phyloP scores from a whole-genome alignment of 37 sponge, comb jelly and placozoan species.

The Haliclona indistincta region DNA sequence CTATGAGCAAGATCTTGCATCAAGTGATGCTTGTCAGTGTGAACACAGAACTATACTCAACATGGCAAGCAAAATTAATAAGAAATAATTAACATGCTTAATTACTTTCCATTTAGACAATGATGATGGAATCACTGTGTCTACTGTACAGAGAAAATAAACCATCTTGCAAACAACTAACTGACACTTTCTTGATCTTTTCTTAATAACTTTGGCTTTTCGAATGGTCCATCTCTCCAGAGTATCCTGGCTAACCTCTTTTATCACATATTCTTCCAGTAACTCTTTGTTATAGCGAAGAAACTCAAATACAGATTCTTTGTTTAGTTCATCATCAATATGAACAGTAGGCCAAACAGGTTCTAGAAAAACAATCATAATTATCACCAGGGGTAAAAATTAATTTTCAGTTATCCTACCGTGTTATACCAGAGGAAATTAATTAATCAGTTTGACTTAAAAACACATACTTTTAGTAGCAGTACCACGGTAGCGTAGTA shows the following conservation, averaged over 20 bases:
- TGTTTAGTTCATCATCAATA: not conserved
- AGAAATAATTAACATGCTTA: too few species aligned
- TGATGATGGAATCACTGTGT: not conserved
- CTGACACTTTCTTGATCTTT: too few species aligned
- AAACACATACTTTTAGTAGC: too few species aligned
- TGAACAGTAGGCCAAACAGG: not conserved
- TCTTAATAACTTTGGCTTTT: slow-evolving; percentile 22
- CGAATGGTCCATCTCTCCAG: slow-evolving; percentile 47
- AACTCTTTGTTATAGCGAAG: slow-evolving; percentile 28
- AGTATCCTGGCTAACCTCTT: slow-evolving; percentile 25
- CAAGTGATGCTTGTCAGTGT: slow-evolving; percentile 20
- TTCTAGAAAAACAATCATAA: not conserved
- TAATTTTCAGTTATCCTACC: too few species aligned
- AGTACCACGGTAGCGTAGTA: too few species aligned
- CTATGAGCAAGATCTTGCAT: not conserved
- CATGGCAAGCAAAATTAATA: too few species aligned
- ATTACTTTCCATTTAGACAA: slow-evolving; percentile 25
- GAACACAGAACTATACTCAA: slow-evolving; percentile 27
- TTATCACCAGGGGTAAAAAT: too few species aligned
- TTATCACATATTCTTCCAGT: slow-evolving; percentile 45
- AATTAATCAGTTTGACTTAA: too few species aligned
- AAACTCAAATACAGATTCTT: slow-evolving; percentile 15
- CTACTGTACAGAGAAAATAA: not conserved
- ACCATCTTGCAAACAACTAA: not conserved
- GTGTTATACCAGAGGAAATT: too few species aligned